Evolutionary conservation across 2,797 vertebrate species (phyloP).

Genomic region (Muraenolepis orangiensis): DNA sequence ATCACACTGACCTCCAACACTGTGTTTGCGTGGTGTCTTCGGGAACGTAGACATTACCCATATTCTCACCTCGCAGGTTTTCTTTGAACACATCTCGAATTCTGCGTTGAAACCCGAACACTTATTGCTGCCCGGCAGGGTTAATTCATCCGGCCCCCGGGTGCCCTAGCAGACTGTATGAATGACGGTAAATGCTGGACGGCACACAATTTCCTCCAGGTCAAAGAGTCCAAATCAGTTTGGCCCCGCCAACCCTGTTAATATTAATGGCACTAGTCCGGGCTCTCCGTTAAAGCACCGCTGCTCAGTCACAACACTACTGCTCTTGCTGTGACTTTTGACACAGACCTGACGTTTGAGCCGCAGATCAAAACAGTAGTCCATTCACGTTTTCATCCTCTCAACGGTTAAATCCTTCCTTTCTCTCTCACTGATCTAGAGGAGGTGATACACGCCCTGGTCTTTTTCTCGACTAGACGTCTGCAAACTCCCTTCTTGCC

Average conservation of each 20-base stretch:
- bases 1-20: too few relatives aligned
- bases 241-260: background rate
- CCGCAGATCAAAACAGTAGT: background rate
- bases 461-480: background rate
- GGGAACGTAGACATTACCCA: too few relatives aligned
- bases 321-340: background rate
- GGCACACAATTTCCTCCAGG: background rate
- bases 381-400: background rate
- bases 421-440: background rate
- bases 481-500: background rate
- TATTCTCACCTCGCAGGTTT: too few relatives aligned
- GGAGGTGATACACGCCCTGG: background rate
- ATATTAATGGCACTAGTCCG: background rate
- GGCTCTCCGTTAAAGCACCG: background rate
- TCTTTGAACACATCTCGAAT: too few relatives aligned
- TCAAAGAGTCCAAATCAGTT: background rate
- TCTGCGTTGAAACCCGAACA: too few relatives aligned
- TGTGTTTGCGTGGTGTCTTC: too few relatives aligned
- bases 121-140: too few relatives aligned
- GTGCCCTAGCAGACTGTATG: background rate
- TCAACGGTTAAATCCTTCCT: background rate
- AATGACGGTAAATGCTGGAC: background rate
- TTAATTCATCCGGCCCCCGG: too few relatives aligned
- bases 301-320: background rate
- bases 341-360: background rate